phyloP scores from a whole-genome alignment of 2,113 vertebrate species.

The sheep (Ovis aries) region ARS-UI_Ramb_v3.0 NC_056069.1:25166001-25166500 shows the following conservation, averaged over 20 bases:
- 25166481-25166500: neutral
- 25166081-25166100: neutral
- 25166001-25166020: neutral
- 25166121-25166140: neutral
- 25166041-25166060: neutral
- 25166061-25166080: neutral
- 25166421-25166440: neutral
- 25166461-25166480: neutral
- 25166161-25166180: neutral
- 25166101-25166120: neutral
- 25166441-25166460: neutral
- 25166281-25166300: neutral
- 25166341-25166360: neutral
- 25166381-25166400: neutral
- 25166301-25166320: neutral
- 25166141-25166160: neutral
- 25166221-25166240: neutral
- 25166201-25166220: neutral
- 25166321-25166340: neutral
- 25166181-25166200: neutral
- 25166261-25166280: neutral
- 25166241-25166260: neutral
- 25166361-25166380: neutral
- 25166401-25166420: neutral
- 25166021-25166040: slow-evolving; percentile 14